Base-by-base conservation (phyloP, 2,797 vertebrate genomes). In the Lacerta agilis region DNA sequence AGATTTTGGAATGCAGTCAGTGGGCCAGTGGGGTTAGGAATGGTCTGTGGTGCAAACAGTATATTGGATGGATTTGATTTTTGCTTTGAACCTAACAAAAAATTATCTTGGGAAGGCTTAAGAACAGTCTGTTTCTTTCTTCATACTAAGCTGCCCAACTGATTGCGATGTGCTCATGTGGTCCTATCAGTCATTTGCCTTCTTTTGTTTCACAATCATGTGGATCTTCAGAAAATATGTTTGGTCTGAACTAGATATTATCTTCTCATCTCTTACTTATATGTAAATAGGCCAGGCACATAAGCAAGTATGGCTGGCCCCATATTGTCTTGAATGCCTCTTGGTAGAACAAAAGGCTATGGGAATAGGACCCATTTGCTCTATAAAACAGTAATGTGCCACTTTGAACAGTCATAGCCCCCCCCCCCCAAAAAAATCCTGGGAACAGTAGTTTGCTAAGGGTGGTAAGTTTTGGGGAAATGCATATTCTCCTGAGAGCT, bases 1-100 rank as follows among this genome's bases (percentile, higher is more conserved):
- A 75, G 87, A 87, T 25, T 41, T 81, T 78, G 9, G 82, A 38
- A 91, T 71, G 38, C 78, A 71, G 11, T 69, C 38, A 11, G 20
- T 82, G 86, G 29, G 27, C 67, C 27, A 81, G 7, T 75, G 55
- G 3, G 5, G 10, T 77, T 38, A 66, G 18, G 36, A 73, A 82
- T 75, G 25, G 38, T 71, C 43, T 71, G 49, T 81, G 15, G 29
- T 25, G 73, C 36, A 75, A n/a, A 45, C 33, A 82, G 1, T 73
- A 45, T 25, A 76, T 45, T 75, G 18, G 23, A 45, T 66, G n/a
- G 78, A 33, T 15, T 61, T 45, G 5, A 27, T 69, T 36, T 80
- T 87, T 69, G 25, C 5, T 73, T 17, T n/a, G 17, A 17, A 49
- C 67, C 18, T 64, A 23, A 45, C 9, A 38, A 78, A 77, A 73